phyloP scores from a whole-genome alignment of 2,797 vertebrate genomes.

The Amblyraja radiata region DNA sequence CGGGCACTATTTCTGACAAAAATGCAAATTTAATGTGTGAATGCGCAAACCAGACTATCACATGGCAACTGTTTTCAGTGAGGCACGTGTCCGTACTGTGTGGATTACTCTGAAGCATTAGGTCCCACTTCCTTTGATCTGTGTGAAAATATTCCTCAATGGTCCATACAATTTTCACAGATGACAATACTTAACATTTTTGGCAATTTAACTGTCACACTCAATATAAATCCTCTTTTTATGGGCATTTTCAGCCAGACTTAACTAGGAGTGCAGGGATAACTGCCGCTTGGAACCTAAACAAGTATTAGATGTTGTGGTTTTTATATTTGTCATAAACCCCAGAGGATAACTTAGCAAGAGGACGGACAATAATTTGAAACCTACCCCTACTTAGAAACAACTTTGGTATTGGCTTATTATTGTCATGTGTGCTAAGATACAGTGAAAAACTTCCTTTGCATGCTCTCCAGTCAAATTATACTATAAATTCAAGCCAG shows the following conservation, averaged over 20 bases:
- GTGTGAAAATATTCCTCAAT: not conserved
- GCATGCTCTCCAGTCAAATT: too few relatives aligned
- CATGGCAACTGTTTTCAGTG: not conserved
- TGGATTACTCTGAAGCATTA: not conserved
- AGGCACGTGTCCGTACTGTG: not conserved
- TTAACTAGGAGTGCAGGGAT: not conserved
- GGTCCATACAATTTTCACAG: not conserved
- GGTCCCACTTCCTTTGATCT: not conserved
- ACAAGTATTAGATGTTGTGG: not conserved
- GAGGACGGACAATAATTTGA: not conserved
- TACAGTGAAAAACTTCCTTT: too few relatives aligned
- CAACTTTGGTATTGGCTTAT: not conserved
- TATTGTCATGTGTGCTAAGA: too few relatives aligned
- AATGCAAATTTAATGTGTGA: not conserved
- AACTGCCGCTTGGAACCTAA: not conserved
- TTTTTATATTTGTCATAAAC: not conserved
- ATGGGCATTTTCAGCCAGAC: not conserved
- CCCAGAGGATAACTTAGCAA: not conserved
- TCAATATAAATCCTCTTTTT: not conserved
- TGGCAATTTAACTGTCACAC: not conserved
- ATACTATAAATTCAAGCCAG: too few relatives aligned
- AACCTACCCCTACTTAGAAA: not conserved
- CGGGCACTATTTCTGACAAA: not conserved
- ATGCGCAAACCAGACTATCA: not conserved
- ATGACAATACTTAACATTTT: slow-evolving; percentile 28